Conservation (phyloP, 2,888 invertebrate genomes). For the Parnassius mnemosyne region DNA sequence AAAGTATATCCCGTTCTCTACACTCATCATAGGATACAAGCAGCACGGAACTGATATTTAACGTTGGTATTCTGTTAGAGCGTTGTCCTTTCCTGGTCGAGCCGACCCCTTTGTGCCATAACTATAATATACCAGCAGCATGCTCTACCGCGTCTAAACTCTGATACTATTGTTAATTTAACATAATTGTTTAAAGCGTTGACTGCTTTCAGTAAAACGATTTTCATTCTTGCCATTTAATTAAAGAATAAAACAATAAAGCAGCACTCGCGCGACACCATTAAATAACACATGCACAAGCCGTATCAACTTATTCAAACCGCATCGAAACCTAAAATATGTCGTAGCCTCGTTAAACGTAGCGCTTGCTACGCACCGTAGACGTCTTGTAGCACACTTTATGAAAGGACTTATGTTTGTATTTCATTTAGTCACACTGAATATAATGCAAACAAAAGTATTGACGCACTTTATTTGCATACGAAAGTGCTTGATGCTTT, state of each 20-base stretch:
- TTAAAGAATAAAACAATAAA: neutral
- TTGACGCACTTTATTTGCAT: conserved; percentile 6
- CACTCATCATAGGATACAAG: too few species aligned
- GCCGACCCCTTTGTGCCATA: too few species aligned
- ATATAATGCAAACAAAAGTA: conserved; percentile 9
- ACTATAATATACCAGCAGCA: too few species aligned
- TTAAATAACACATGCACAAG: neutral
- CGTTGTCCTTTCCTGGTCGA: too few species aligned
- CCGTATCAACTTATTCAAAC: neutral
- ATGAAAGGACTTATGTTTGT: conserved; percentile 8
- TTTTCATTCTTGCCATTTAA: neutral
- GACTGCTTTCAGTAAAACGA: too few species aligned
- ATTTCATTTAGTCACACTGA: conserved; percentile 8
- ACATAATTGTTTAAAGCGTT: too few species aligned
- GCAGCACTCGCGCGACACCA: too few species aligned
- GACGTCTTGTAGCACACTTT: conserved; percentile 1
- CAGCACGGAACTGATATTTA: too few species aligned
- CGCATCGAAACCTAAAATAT: conserved; percentile 1
- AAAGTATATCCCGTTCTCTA: too few species aligned
- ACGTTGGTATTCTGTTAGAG: too few species aligned
- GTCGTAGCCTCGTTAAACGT: neutral
- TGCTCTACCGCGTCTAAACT: too few species aligned
- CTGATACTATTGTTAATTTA: too few species aligned
- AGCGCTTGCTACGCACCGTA: conserved; percentile 11
- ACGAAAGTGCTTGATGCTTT: conserved; percentile 9